A percentile compares a stretch with the other conserved stretches of the same genome.
These are phyloP conservation scores for Podotricha telesiphe DNA, from an alignment of 2,888 invertebrate species.

Conservation along the genomic window DNA sequence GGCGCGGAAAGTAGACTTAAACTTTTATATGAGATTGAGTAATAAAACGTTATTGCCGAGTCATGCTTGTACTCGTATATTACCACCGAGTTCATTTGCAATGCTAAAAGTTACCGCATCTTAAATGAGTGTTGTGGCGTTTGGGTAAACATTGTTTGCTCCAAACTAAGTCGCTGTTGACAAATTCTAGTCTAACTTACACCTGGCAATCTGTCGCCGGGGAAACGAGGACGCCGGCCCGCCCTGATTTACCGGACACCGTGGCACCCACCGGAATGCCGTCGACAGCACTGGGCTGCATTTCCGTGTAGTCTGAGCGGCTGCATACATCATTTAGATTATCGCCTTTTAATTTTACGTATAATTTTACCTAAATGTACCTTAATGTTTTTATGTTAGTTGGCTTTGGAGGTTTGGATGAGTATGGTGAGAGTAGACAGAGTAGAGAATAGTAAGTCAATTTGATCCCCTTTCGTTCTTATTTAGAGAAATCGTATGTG, in stretches of 20 bases:
- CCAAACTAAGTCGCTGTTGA: conserved; percentile 26
- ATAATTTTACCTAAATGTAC: too few species aligned
- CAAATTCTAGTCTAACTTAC: conserved; percentile 26
- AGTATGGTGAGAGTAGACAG: too few species aligned
- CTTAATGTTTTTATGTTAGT: too few species aligned
- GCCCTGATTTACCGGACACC: conserved; percentile 31
- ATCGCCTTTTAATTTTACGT: not conserved
- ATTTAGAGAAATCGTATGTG: too few species aligned
- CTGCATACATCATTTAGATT: not conserved
- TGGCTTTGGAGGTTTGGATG: too few species aligned
- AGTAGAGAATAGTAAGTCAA: too few species aligned
- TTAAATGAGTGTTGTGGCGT: conserved; percentile 8
- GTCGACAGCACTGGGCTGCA: conserved; percentile 14
- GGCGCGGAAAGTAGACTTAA: not conserved
- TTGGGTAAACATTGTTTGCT: conserved; percentile 3
- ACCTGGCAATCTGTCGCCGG: conserved; percentile 31
- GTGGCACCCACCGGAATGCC: conserved; percentile 20
- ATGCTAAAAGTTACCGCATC: conserved; percentile 15
- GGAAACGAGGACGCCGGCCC: conserved; percentile 24
- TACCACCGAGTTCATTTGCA: conserved; percentile 7
- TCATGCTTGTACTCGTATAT: not conserved
- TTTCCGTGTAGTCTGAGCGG: conserved; percentile 3
- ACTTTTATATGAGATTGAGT: too few species aligned
- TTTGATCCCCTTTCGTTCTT: too few species aligned
- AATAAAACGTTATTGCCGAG: not conserved